Conservation (phyloP, 2,113 vertebrate species). For the Excalfactoria chinensis region DNA sequence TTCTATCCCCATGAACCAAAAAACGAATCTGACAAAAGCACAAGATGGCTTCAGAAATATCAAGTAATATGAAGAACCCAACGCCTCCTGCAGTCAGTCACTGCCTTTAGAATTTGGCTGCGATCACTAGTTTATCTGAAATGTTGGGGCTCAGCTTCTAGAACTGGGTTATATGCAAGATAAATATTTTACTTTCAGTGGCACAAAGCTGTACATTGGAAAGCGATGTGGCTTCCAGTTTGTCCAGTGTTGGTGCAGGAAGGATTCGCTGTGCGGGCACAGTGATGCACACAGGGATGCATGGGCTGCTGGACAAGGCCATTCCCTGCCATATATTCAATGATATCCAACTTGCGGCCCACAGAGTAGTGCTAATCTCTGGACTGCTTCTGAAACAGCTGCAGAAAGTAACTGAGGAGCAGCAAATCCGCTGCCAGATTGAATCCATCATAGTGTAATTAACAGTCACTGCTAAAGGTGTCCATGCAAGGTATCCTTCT, state of each 20-base stretch:
- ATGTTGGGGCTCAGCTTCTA: background rate
- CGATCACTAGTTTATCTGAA: background rate
- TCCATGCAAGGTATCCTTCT: background rate
- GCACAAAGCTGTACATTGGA: fast-evolving
- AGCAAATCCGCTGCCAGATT: background rate
- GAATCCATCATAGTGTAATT: background rate
- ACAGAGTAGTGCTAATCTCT: background rate
- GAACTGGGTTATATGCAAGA: background rate
- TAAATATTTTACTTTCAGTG: background rate
- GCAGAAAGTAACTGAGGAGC: background rate
- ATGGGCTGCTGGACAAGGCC: background rate
- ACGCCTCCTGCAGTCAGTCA: background rate
- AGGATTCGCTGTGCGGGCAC: background rate
- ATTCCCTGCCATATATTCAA: fast-evolving
- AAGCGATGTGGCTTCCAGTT: background rate
- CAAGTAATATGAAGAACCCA: background rate
- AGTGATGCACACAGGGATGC: background rate
- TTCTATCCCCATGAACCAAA: background rate
- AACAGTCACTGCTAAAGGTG: background rate
- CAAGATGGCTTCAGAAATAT: background rate
- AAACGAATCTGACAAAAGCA: background rate
- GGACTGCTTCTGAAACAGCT: background rate
- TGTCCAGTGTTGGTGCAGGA: background rate
- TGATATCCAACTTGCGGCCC: background rate
- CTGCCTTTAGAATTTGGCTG: background rate